Evolutionary conservation across 2,888 invertebrate species (phyloP).

Genomic region (Scrobipalpa costella): DNA sequence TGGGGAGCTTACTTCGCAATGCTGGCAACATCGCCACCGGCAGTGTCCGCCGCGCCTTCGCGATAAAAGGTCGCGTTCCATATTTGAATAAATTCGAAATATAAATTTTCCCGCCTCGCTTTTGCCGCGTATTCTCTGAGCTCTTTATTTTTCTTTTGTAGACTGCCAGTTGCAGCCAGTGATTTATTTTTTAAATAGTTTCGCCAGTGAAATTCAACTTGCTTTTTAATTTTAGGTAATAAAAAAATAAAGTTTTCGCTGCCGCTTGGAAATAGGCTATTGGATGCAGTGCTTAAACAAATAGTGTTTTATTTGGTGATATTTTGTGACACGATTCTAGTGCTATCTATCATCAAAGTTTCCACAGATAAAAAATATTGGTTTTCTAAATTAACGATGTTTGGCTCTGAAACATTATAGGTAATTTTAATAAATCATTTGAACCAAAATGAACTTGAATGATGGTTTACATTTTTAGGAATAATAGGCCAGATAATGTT

Average conservation of each 20-base stretch:
- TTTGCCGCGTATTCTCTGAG: constrained; percentile 29
- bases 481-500: no score
- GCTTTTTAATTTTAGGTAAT: neutral
- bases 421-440: neutral
- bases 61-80: constrained; percentile 40
- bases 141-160: constrained; percentile 26
- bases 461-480: no score
- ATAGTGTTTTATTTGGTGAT: neutral
- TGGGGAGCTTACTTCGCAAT: neutral
- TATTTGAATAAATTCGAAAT: constrained; percentile 33
- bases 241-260: neutral
- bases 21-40: constrained; percentile 29
- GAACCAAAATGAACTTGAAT: neutral
- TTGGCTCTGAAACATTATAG: neutral
- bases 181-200: neutral
- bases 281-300: constrained; percentile 7
- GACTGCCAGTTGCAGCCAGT: constrained; percentile 23
- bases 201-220: neutral
- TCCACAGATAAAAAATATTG: constrained; percentile 1
- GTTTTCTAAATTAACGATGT: neutral
- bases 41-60: constrained; percentile 40
- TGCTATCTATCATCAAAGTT: constrained; percentile 6
- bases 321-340: neutral
- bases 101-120: constrained; percentile 41
- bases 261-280: neutral